Evolutionary conservation across 1,140 invertebrate genomes (phyloP), one percentile per base, ranked within the genome.

Genomic region (Ceratina australensis): DNA sequence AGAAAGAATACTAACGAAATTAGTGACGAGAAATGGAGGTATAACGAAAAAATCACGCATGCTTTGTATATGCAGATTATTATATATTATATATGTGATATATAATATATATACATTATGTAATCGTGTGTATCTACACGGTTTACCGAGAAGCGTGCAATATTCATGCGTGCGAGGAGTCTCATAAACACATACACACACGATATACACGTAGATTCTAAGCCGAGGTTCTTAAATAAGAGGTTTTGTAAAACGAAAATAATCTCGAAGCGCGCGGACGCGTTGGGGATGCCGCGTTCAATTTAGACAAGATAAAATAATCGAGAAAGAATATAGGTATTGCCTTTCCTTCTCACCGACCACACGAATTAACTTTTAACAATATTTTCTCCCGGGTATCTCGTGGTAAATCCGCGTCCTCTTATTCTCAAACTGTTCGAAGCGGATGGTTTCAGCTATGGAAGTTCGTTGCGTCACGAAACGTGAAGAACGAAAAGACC

Each of bases 241-340:
- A 80, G 67, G 75, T 86, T 86, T 86, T 86, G 47, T 86, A 78
- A 86, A 81, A 49, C 60, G 71, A 76, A 83, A 86, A 79, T 79
- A 72, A 61, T 78, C 47, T 57, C 33, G 72, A 61, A 50, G 74
- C 68, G 79, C 18, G 61, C 33, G 33, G 56, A 79, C 61, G 65
- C 52, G n/a, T 79, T 81, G 57, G 56, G 13, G 33, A 42, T n/a
- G 47, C 22, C 22, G 33, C 20, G 68, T 59, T 59, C 47, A 47
- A 59, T 57, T 69, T 69, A 69, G 52, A 5, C 10, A 28, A 68
- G 20, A 47, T 52, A 57, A 57, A 20, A 33, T 12, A 8, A 52
- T n/a, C 20, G 42, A 67, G 65, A 12, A 4, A 5, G 47, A 52
- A 20, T 16, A 24, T 16, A 47, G 12, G 8, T 24, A 13, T 54